Conservation (phyloP, 2,797 vertebrate species). For the Pogonophryne albipinna region DNA sequence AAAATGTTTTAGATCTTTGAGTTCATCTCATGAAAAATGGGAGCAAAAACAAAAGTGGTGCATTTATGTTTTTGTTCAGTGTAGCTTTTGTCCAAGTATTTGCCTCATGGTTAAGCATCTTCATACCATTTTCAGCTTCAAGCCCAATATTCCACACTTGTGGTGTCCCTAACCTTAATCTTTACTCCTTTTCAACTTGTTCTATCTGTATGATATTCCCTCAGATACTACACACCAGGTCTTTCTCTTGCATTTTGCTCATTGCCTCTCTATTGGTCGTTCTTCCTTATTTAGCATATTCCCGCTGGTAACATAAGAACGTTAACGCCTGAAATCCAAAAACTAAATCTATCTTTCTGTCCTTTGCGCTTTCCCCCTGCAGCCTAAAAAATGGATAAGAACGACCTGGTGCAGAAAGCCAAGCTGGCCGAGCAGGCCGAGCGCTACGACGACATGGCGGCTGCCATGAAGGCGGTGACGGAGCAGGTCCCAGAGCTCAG, state of each 20-base stretch:
- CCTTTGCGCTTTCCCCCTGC: conserved; percentile 5
- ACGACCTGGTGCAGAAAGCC: conserved; percentile 97
- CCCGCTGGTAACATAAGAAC: not conserved
- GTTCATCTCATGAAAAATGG: too few species aligned
- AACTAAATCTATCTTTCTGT: conserved; percentile 11
- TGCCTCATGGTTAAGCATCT: not conserved
- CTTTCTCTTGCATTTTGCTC: not conserved
- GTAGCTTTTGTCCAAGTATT: too few species aligned
- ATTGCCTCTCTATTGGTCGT: not conserved
- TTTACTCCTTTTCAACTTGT: not conserved
- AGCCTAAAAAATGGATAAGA: conserved; percentile 85
- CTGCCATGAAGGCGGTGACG: conserved; percentile 95
- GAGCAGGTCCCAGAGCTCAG: conserved; percentile 92
- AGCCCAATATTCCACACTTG: not conserved
- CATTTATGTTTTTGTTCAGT: too few species aligned
- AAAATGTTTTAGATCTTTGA: too few species aligned
- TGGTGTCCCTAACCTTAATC: not conserved
- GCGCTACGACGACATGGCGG: conserved; percentile 98
- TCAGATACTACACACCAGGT: not conserved
- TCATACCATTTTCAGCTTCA: too few species aligned
- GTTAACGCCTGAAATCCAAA: not conserved
- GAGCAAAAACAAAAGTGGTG: too few species aligned
- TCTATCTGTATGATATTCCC: not conserved
- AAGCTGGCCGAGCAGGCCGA: conserved; percentile 99
- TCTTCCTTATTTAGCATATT: not conserved